Percentiles rank a stretch among this genome's conserved stretches.
Evolutionary conservation across 2,888 invertebrate species (phyloP).

Genomic region (Sericinus montela): DNA sequence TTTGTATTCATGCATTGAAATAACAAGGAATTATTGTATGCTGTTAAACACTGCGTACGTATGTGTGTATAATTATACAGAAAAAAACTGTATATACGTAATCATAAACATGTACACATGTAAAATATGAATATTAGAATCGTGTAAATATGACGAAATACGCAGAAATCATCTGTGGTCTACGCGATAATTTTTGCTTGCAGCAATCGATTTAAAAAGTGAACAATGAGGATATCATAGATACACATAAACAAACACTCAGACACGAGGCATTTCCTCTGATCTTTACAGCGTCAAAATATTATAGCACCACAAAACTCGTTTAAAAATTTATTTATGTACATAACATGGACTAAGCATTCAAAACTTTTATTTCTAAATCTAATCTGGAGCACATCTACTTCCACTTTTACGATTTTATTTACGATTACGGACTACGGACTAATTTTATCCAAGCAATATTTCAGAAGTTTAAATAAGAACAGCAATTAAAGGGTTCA

Average conservation of each 20-base stretch:
- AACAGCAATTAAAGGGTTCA: slow-evolving; percentile 68
- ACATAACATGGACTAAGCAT: slow-evolving; percentile 19
- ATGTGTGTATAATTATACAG: too few species aligned
- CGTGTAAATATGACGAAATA: too few species aligned
- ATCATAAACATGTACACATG: too few species aligned
- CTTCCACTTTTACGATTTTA: slow-evolving; percentile 40
- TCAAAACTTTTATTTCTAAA: slow-evolving; percentile 34
- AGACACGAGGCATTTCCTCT: slow-evolving; percentile 34
- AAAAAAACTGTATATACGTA: too few species aligned
- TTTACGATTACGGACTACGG: slow-evolving; percentile 52
- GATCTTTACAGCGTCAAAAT: slow-evolving; percentile 41
- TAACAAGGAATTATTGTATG: slow-evolving; percentile 8
- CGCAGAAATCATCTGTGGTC: slow-evolving; percentile 25
- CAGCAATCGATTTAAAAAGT: slow-evolving; percentile 66
- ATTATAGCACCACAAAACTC: slow-evolving; percentile 32
- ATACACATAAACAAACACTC: slow-evolving; percentile 31
- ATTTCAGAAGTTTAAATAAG: slow-evolving; percentile 65
- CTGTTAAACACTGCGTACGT: neutral
- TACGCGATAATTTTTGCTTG: slow-evolving; percentile 33
- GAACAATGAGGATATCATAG: slow-evolving; percentile 72
- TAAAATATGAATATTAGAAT: too few species aligned
- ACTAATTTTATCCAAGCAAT: slow-evolving; percentile 56
- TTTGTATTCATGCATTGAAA: slow-evolving; percentile 47
- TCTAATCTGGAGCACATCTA: slow-evolving; percentile 44
- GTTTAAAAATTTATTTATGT: slow-evolving; percentile 46